These are phyloP conservation scores for Platichthys stellatus DNA, from an alignment of 2,113 vertebrate genomes.

Conservation along the genomic window DNA sequence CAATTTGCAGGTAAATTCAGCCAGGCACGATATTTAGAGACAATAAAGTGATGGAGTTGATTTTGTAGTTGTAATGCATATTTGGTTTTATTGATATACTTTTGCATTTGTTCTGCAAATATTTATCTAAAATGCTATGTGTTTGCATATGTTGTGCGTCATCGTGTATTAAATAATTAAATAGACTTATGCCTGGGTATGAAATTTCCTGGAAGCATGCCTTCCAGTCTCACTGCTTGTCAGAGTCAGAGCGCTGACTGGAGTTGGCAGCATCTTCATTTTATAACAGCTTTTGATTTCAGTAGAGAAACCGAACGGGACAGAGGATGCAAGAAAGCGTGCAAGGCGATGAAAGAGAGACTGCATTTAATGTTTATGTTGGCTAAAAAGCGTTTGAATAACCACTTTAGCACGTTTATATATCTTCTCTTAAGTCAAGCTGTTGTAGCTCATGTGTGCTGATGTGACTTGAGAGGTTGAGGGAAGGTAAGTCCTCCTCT, in stretches of 20 bases:
- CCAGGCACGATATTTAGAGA: no score
- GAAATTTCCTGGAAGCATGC: slow-evolving; percentile 15
- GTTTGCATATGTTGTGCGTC: background rate
- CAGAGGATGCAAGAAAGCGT: slow-evolving; percentile 51
- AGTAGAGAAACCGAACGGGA: slow-evolving; percentile 55
- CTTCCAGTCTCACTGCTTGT: slow-evolving; percentile 42
- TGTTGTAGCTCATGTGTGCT: slow-evolving; percentile 15
- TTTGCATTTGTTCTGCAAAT: background rate
- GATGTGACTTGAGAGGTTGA: slow-evolving; percentile 19
- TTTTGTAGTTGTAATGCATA: no score
- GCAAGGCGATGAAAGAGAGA: slow-evolving; percentile 21
- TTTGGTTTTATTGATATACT: no score
- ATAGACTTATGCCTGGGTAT: background rate
- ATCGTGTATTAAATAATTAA: slow-evolving; percentile 1
- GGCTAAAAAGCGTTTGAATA: slow-evolving; percentile 38
- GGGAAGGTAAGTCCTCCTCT: background rate
- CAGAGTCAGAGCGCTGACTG: slow-evolving; percentile 57
- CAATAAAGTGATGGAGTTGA: no score
- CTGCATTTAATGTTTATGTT: slow-evolving; percentile 32
- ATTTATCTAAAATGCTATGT: background rate
- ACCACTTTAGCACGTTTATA: slow-evolving; percentile 20
- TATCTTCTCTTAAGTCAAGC: slow-evolving; percentile 4
- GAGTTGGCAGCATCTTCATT: slow-evolving; percentile 61
- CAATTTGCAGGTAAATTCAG: background rate
- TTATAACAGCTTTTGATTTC: slow-evolving; percentile 66